These are phyloP conservation scores for Ceuthmochares aereus DNA, from an alignment of 2,113 vertebrate genomes.

Conservation along the genomic window DNA sequence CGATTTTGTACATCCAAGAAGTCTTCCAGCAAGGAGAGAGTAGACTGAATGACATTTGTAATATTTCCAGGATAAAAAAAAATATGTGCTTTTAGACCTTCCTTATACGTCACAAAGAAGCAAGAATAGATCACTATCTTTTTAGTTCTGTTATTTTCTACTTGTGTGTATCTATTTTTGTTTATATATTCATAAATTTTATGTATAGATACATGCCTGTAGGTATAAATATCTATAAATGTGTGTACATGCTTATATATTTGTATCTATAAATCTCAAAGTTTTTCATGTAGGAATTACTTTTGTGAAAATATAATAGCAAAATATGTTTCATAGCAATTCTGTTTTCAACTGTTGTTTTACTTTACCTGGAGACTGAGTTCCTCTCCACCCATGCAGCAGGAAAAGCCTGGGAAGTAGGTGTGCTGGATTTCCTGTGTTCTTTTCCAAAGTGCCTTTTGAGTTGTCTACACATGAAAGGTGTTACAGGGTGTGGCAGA, in stretches of 20 bases:
- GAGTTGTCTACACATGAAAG: background rate
- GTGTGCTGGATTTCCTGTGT: background rate
- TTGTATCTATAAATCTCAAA: background rate
- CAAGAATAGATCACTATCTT: background rate
- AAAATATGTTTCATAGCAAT: background rate
- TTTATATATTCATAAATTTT: background rate
- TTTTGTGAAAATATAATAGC: background rate
- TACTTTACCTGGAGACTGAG: background rate
- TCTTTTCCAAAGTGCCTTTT: constrained; percentile 56
- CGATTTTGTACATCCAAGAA: background rate
- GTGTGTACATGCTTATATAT: background rate
- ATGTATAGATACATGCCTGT: background rate
- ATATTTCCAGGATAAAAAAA: background rate
- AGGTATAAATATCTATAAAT: background rate
- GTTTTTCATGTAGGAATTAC: background rate
- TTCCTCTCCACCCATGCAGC: background rate
- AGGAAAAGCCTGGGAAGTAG: background rate
- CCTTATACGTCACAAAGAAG: background rate
- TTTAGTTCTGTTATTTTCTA: background rate
- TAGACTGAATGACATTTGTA: background rate
- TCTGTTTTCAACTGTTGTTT: background rate
- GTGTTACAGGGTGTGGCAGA: background rate
- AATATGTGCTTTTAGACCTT: background rate
- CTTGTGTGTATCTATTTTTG: background rate
- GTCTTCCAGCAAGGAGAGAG: constrained; percentile 22